A percentile compares a stretch with the other conserved stretches of the same genome.
Conservation (phyloP, 2,797 vertebrate species). For the Helostoma temminkii region DNA sequence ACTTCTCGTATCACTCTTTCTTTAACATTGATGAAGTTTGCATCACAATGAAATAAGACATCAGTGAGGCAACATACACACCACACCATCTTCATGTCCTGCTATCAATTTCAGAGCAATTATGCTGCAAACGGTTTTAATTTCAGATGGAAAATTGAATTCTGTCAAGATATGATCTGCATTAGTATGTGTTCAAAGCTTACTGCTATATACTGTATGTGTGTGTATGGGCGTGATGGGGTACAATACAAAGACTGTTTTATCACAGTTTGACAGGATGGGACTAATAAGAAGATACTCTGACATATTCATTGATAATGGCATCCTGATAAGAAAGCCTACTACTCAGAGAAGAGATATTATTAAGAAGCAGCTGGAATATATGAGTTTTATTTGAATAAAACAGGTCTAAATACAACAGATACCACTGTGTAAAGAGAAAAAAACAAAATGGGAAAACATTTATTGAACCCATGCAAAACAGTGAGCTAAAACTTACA, state of each 20-base stretch:
- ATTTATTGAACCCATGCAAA: too few species aligned
- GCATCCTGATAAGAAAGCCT: constrained; percentile 24
- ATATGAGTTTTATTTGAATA: background rate
- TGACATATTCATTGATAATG: constrained; percentile 38
- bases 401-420: background rate
- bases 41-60: constrained; percentile 40
- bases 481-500: too few species aligned
- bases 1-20: background rate
- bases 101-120: constrained; percentile 60
- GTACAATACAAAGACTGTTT: constrained; percentile 13
- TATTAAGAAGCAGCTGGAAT: background rate
- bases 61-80: constrained; percentile 2
- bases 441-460: too few species aligned
- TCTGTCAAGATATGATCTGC: constrained; percentile 69
- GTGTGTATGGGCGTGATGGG: background rate
- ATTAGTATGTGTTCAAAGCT: constrained; percentile 35
- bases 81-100: constrained; percentile 33
- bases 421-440: too few species aligned
- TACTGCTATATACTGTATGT: constrained; percentile 5
- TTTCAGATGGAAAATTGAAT: constrained; percentile 71
- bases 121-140: constrained; percentile 64
- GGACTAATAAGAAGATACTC: constrained; percentile 30
- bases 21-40: constrained; percentile 26
- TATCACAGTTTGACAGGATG: constrained; percentile 40
- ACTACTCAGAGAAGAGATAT: constrained; percentile 1